A percentile compares a stretch with the other conserved stretches of the same genome.
These are phyloP conservation scores for Tiaroga cobitis DNA, from an alignment of 2,797 vertebrate genomes.

Conservation along the genomic window DNA sequence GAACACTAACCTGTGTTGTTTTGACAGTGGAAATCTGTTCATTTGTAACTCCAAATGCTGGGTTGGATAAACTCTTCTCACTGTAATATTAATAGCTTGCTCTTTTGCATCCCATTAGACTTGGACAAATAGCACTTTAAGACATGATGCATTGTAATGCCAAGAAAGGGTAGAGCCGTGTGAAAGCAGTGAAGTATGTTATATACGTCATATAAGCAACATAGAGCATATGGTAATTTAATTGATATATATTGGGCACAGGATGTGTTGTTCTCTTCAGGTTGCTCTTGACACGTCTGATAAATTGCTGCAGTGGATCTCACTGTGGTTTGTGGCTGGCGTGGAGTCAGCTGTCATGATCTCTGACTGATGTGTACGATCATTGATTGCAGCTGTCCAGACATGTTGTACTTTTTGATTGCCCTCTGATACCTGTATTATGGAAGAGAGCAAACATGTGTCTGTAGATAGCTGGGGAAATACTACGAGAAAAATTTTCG, in stretches of 20 bases:
- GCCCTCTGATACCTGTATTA: conserved; percentile 1
- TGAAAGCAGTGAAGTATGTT: neutral
- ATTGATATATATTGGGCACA: conserved; percentile 22
- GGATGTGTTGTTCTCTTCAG: neutral
- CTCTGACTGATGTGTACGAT: conserved; percentile 29
- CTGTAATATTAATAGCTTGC: conserved; percentile 63
- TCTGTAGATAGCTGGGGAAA: neutral
- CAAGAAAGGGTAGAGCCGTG: neutral
- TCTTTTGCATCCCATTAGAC: conserved; percentile 66
- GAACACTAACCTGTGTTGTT: conserved; percentile 74
- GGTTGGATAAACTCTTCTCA: conserved; percentile 32
- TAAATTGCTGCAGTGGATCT: conserved; percentile 28
- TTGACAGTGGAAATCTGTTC: conserved; percentile 68
- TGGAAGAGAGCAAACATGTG: neutral
- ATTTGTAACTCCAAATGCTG: conserved; percentile 60
- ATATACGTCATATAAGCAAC: neutral
- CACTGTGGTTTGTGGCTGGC: conserved; percentile 24
- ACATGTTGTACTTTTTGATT: conserved; percentile 28
- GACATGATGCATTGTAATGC: neutral
- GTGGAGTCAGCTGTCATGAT: conserved; percentile 35
- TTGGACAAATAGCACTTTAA: conserved; percentile 30
- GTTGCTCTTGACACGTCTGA: conserved; percentile 12
- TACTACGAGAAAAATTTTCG: neutral
- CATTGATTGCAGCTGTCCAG: conserved; percentile 31
- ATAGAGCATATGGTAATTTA: conserved; percentile 1